These are phyloP conservation scores for Nomada ruficornis DNA, from an alignment of 2,888 invertebrate genomes.

Conservation along the genomic window DNA sequence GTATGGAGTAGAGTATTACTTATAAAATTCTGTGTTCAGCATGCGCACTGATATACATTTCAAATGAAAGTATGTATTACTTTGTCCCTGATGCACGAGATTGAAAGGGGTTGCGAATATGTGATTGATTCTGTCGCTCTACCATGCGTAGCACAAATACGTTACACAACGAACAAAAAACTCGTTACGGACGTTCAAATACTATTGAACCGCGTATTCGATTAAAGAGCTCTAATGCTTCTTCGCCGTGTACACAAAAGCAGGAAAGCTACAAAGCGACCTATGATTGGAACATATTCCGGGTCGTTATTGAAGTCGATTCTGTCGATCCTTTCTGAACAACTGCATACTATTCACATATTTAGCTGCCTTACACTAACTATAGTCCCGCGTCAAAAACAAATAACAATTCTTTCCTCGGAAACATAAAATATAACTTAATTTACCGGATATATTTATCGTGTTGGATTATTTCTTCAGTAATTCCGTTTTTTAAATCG, in stretches of 20 bases:
- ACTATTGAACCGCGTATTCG: conserved; percentile 29
- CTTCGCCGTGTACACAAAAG: conserved; percentile 24
- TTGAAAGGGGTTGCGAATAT: conserved; percentile 20
- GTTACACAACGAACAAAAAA: conserved; percentile 39
- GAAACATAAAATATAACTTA: too few species aligned
- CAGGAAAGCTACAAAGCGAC: conserved; percentile 26
- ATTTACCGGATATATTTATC: too few species aligned
- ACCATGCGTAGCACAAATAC: conserved; percentile 26
- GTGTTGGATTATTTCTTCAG: too few species aligned
- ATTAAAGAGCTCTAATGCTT: conserved; percentile 41
- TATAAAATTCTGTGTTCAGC: conserved; percentile 8
- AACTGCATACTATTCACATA: too few species aligned
- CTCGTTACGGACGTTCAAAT: conserved; percentile 43
- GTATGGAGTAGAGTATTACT: too few species aligned
- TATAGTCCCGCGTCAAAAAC: too few species aligned
- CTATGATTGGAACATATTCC: conserved; percentile 16
- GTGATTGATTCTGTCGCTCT: conserved; percentile 35
- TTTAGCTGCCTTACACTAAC: too few species aligned
- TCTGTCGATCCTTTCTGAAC: neutral
- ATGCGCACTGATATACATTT: neutral
- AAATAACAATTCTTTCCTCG: too few species aligned
- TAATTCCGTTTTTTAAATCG: too few species aligned
- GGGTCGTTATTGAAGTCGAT: neutral
- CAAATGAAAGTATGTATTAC: conserved; percentile 10
- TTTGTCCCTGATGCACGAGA: conserved; percentile 17